A percentile compares a stretch with the other conserved stretches of the same genome.
Evolutionary conservation across 2,888 invertebrate genomes (phyloP).

Genomic region (Frankliniella intonsa): DNA sequence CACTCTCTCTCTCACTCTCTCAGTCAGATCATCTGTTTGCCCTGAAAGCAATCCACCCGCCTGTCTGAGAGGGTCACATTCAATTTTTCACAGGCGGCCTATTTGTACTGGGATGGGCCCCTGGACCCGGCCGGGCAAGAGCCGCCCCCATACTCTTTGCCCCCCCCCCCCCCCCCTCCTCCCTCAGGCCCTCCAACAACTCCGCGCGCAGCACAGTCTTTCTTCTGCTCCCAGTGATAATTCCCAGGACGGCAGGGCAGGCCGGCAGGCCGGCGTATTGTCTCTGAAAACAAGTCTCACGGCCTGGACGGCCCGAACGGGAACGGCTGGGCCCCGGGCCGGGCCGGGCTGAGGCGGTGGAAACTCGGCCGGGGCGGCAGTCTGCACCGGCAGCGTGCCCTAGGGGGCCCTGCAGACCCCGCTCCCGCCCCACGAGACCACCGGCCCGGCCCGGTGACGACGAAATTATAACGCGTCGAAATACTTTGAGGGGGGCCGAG

Average conservation of each 20-base stretch:
- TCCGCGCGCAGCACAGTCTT: neutral
- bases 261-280: neutral
- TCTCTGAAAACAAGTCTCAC: neutral
- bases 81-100: neutral
- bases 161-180: neutral
- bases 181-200: neutral
- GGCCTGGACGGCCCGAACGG: neutral
- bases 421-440: too few species aligned
- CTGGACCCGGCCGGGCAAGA: too few species aligned
- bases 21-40: neutral
- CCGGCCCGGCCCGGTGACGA: too few species aligned
- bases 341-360: neutral
- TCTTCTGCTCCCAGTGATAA: neutral
- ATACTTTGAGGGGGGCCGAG: too few species aligned
- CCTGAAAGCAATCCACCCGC: conserved; percentile 7
- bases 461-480: too few species aligned
- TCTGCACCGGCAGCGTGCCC: neutral
- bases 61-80: neutral
- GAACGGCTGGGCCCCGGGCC: neutral
- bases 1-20: neutral
- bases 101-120: neutral
- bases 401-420: neutral
- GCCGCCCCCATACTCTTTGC: neutral
- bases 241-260: neutral
- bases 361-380: neutral